Evolutionary conservation across 92 coral and sea anemone species (phyloP), one percentile per base, ranked within the genome.

Genomic region (Virgularia gustaviana): DNA sequence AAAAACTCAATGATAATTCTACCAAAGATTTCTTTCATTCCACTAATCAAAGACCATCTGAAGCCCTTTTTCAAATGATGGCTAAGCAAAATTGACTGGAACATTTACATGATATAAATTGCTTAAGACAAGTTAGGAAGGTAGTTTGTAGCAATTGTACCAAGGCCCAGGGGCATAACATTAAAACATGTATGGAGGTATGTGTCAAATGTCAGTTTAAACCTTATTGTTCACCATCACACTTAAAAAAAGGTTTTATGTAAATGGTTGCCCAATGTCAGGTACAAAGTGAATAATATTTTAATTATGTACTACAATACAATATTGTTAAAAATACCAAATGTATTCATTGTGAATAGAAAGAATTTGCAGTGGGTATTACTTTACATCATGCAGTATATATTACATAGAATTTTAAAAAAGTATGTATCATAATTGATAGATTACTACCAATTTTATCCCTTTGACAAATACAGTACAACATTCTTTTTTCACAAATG

Each of bases 11-110:
- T 65, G 77, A 70, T 58, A 79, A 29, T 12, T 55, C 83, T 37
- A 71, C 78, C 35, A 77, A 78, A 32, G 83, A 78, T 27, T 78
- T 38, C 33, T 78, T 49, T 36, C 38, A 43, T 38, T 78, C 83
- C 1, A 70, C 66, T 43, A 78, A 78, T 32, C 77, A 79, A 29
- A 62, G 38, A 39, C 70, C 68, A 28, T 16, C 51, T 7, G 77
- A 68, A 29, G 53, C 68, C 16, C 39, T 78, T 2, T 6, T 22
- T 0, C 77, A 70, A 44, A n/a, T 78, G 9, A 30, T 70, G 2
- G 25, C 32, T 0, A 78, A 78, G 65, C 57, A 57, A 57, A 55
- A 78, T 44, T 20, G 72, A 1, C 45, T 79, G 36, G 78, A 71
- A 34, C 34, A 36, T 19, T 36, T 71, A 15, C 78, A 71, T 32